Evolutionary conservation across 2,797 vertebrate species (phyloP).

Genomic region (Babyrousa celebensis): DNA sequence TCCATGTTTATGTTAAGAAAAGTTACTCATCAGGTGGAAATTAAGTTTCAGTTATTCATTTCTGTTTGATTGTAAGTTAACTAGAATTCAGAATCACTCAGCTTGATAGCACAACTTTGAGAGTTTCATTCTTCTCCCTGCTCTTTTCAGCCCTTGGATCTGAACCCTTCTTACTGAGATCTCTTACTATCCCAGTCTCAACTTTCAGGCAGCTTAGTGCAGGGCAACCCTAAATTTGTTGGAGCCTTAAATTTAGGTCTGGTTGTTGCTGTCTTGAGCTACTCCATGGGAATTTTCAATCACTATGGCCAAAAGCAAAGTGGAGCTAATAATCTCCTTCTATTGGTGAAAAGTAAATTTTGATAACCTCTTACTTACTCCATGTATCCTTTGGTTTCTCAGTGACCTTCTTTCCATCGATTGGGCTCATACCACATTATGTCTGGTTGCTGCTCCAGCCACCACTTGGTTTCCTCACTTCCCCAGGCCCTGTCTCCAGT

Average conservation of each 20-base stretch:
- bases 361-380: rapidly evolving
- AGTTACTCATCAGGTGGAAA: neutral
- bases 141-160: neutral
- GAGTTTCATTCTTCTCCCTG: neutral
- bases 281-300: neutral
- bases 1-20: neutral
- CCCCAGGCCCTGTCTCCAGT: rapidly evolving
- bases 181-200: neutral
- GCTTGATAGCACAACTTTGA: neutral
- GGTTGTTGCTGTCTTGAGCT: neutral
- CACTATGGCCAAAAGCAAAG: neutral
- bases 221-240: neutral
- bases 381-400: neutral
- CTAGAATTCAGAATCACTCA: neutral
- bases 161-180: neutral
- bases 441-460: neutral
- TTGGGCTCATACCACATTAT: neutral
- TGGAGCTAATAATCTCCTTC: neutral
- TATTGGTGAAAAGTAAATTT: neutral
- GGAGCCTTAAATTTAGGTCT: neutral
- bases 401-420: neutral
- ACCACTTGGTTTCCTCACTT: neutral
- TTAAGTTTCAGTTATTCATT: neutral
- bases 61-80: neutral
- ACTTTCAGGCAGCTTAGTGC: too few relatives aligned